A percentile compares a stretch with the other conserved stretches of the same genome.
Evolutionary conservation across 2,113 vertebrate genomes (phyloP).

Genomic region (Dolichotis patagonum): DNA sequence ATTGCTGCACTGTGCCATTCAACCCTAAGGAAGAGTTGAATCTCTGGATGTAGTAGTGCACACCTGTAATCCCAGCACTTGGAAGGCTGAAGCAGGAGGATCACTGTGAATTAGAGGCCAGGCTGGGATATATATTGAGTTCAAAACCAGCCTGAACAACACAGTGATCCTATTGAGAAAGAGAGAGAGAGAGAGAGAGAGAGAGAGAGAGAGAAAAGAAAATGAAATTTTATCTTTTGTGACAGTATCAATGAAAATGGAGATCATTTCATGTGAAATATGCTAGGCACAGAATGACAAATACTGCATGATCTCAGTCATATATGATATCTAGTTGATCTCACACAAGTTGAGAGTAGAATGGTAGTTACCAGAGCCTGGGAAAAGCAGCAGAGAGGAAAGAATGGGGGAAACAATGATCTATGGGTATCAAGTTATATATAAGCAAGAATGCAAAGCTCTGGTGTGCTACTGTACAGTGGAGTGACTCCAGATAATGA

Average conservation of each 20-base stretch:
- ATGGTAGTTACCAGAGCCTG: background rate
- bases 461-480: background rate
- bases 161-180: background rate
- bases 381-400: background rate
- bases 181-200: too few relatives aligned
- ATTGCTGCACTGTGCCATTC: background rate
- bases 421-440: background rate
- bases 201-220: background rate
- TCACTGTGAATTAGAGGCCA: too few relatives aligned
- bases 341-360: background rate
- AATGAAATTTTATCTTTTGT: background rate
- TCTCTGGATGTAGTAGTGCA: background rate
- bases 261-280: background rate
- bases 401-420: background rate
- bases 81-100: background rate
- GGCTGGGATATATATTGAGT: background rate
- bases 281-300: background rate
- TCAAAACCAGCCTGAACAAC: background rate
- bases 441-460: too few relatives aligned
- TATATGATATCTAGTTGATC: background rate
- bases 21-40: background rate
- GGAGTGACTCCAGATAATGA: background rate
- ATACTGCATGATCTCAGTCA: background rate
- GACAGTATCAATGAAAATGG: background rate
- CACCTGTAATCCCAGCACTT: background rate